Percentiles rank a stretch among this genome's conserved stretches.
Conservation (phyloP, 2,888 invertebrate genomes). For the Xestia ashworthii region DNA sequence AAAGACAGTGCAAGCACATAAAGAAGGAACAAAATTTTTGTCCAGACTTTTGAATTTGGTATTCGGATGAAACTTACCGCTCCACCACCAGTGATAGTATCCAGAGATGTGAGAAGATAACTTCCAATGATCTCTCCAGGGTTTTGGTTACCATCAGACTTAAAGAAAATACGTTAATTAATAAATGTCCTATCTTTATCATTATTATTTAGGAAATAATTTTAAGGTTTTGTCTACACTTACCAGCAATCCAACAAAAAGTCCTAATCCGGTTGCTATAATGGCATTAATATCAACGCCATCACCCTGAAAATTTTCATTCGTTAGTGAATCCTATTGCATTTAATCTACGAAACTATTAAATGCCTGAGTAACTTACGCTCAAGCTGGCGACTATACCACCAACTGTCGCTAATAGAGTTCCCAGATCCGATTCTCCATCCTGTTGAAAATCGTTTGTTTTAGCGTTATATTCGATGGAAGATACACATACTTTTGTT, state of each 20-base stretch:
- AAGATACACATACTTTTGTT: neutral
- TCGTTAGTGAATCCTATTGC: conserved; percentile 5
- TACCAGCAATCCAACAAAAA: conserved; percentile 87
- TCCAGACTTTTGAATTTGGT: neutral
- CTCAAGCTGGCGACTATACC: conserved; percentile 86
- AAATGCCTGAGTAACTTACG: conserved; percentile 75
- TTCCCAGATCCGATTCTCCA: conserved; percentile 87
- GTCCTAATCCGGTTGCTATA: conserved; percentile 84
- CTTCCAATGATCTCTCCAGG: conserved; percentile 85
- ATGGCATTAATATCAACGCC: conserved; percentile 86
- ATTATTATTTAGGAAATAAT: neutral
- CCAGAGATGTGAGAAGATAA: conserved; percentile 85
- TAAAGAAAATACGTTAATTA: conserved; percentile 20
- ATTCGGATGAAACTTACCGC: conserved; percentile 77
- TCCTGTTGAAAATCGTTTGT: conserved; percentile 77
- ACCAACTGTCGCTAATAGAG: conserved; percentile 85
- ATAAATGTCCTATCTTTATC: neutral
- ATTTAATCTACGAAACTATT: no score
- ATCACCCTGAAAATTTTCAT: conserved; percentile 81
- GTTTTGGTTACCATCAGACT: conserved; percentile 86
- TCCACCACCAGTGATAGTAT: conserved; percentile 87
- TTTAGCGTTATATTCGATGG: conserved; percentile 6
- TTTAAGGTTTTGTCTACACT: conserved; percentile 55
- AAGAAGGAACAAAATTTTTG: neutral
- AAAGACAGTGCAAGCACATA: neutral